Conservation (phyloP, 2,113 vertebrate species). For the Neopipo cinnamomea region DNA sequence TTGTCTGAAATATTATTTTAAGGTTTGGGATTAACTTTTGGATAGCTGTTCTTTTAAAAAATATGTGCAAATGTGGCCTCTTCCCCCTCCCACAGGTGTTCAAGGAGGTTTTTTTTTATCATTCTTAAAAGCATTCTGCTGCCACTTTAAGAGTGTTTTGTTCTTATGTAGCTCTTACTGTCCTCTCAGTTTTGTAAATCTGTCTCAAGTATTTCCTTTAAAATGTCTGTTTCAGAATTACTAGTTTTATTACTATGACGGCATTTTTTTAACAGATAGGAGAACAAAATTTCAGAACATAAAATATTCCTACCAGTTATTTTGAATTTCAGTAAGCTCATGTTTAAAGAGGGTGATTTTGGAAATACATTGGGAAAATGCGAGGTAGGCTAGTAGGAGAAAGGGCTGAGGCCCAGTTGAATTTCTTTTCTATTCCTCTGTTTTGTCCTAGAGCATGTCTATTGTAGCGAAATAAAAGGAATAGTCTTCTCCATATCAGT, state of each 20-base stretch:
- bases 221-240: neutral
- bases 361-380: neutral
- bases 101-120: neutral
- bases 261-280: neutral
- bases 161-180: neutral
- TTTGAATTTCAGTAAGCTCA: neutral
- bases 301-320: neutral
- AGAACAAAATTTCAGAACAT: neutral
- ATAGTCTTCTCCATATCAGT: neutral
- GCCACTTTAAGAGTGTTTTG: neutral
- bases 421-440: neutral
- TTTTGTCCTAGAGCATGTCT: neutral
- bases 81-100: neutral
- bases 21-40: neutral
- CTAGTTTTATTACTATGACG: neutral
- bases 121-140: neutral
- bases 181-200: neutral
- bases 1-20: neutral
- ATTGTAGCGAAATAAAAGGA: slow-evolving; percentile 11
- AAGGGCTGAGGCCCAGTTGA: neutral
- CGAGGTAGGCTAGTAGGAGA: neutral
- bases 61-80: neutral
- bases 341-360: neutral
- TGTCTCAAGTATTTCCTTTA: neutral
- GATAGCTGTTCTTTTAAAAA: neutral